Percentiles rank a stretch among this genome's conserved stretches.
These are phyloP conservation scores for Meloe dianella DNA, from an alignment of 2,888 invertebrate genomes.

Conservation along the genomic window DNA sequence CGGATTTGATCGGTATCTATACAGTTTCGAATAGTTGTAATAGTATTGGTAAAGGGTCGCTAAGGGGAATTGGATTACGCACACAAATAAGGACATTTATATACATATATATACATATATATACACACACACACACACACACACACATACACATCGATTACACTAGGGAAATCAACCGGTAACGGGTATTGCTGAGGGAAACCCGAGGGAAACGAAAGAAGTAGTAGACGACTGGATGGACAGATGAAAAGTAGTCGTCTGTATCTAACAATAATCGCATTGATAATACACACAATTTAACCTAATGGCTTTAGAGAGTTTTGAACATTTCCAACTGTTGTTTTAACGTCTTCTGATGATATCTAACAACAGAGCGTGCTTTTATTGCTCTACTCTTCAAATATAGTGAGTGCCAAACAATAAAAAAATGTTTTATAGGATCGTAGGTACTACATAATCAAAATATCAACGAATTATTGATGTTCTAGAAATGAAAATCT, in stretches of 20 bases:
- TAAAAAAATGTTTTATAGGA: neutral
- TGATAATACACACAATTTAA: slow-evolving; percentile 7
- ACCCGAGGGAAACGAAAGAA: neutral
- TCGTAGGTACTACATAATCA: too few species aligned
- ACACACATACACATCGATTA: neutral
- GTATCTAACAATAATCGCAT: neutral
- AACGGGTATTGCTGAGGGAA: slow-evolving; percentile 2
- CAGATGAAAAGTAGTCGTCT: neutral
- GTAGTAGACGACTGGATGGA: neutral
- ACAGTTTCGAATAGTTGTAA: neutral
- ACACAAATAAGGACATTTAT: too few species aligned
- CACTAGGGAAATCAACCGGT: slow-evolving; percentile 2
- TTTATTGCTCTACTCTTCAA: neutral
- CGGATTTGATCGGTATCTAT: neutral
- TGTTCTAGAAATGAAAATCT: too few species aligned
- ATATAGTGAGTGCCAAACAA: neutral
- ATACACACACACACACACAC: neutral
- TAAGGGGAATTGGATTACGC: neutral
- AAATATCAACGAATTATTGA: neutral
- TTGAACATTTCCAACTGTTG: neutral
- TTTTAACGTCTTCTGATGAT: neutral
- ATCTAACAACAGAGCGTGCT: neutral
- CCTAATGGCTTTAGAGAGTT: neutral
- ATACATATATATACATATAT: too few species aligned
- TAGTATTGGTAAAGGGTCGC: neutral